Evolutionary conservation across 2,113 vertebrate genomes (phyloP), one percentile per base, ranked within the genome.

Genomic region (Burhinus bistriatus): DNA sequence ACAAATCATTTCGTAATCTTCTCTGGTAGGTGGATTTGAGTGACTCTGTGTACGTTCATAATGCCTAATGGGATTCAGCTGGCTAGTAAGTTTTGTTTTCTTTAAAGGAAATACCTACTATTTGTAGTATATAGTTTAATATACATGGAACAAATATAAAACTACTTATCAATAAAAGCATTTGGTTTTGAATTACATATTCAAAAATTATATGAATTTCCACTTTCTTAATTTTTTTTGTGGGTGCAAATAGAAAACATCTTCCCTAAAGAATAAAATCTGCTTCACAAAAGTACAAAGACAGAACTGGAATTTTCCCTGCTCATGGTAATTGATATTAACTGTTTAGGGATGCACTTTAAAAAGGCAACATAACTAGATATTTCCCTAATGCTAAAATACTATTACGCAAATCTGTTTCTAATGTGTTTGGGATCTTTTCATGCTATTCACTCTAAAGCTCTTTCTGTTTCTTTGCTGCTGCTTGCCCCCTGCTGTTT

Each of bases 401-500:
- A 15, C n/a, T 32, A 20, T 84, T 87, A 55, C 34, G 9, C 58
- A 91, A 82, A 96, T 77, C 62, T 95, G 25, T 81, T 89, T 85
- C 83, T 93, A 51, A 83, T 52, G 49, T 87, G n/a, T 22, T 76
- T 85, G 78, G 62, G 82, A 93, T 83, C 57, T 89, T 83, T 87
- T 47, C 59, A 55, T 66, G 65, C 62, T 94, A 32, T 57, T 93
- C 14, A 12, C 29, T 85, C 13, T 57, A 36, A 69, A 85, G 55
- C 45, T 91, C 11, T 58, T 51, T 51, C 69, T 30, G 15, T 80
- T 94, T 95, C 73, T 80, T 72, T 95, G 66, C 84, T 93, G 70
- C 89, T 94, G 87, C 93, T 96, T 97, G 81, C 87, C 89, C 89
- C 73, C 91, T 95, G 89, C 94, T 95, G 89, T 69, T 87, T 95